Evolutionary conservation across 2,113 vertebrate species (phyloP), one percentile per base, ranked within the genome.

Genomic region (Oryzias woworae): DNA sequence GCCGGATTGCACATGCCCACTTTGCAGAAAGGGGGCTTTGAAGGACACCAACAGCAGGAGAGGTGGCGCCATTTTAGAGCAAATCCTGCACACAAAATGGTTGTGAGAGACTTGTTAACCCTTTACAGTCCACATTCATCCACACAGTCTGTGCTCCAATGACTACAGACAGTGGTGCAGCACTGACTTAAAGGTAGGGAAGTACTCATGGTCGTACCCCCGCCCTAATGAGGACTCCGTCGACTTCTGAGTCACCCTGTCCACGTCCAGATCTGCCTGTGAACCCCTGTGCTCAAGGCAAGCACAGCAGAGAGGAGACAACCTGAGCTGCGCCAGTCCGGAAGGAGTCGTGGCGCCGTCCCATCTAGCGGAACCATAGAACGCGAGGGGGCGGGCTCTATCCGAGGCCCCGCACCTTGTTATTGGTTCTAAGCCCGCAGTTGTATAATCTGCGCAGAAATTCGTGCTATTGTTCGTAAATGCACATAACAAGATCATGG

Each of bases 391-490:
- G 88, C 77, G 83, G 83, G 79, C 42, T 71, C 54, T 79, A 4
- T 14, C 8, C 2, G 18, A 42, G 46, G 55, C 13, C 18, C 53
- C 1, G 49, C 71, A 72, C 48, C 51, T 62, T 72, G 31, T 64
- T 18, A 89, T 89, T 89, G 87, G 87, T 69, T 70, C 52, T 22
- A 42, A 58, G 15, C 17, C 8, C 15, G 14, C 23, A 7, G 50
- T 77, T 75, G 78, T 81, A 26, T 78, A 81, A 80, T 45, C 3
- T 57, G 62, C 60, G 64, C 41, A 71, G 22, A 68, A 46, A 62
- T 63, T 79, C 74, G 58, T 77, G 54, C 71, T 73, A 82, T 85
- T 89, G 87, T 90, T 75, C 73, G 72, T 75, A 78, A 73, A 55
- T 87, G 79, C 78, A 82, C 75, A 73, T 76, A 83, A 8, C 4